A percentile compares a stretch with the other conserved stretches of the same genome.
phyloP scores from a whole-genome alignment of 2,113 vertebrate species.

The Cyprinodon brontotheroides region DNA sequence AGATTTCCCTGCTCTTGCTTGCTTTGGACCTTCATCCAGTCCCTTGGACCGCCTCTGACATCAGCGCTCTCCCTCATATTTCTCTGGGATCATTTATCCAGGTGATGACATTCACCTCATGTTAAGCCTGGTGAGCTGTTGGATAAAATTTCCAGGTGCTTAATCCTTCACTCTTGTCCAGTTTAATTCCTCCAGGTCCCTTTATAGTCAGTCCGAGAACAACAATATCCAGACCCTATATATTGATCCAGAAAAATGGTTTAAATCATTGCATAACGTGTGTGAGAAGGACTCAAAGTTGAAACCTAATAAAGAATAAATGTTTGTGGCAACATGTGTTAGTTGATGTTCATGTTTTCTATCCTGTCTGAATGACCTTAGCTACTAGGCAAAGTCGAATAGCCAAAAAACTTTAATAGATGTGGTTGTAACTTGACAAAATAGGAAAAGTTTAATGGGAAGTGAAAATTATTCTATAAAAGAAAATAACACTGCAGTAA shows the following conservation, averaged over 20 bases:
- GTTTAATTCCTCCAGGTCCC: slow-evolving; percentile 49
- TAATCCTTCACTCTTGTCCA: slow-evolving; percentile 54
- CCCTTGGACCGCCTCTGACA: slow-evolving; percentile 29
- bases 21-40: background rate
- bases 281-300: too few relatives aligned
- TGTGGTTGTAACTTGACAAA: background rate
- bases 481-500: background rate
- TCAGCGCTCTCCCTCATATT: slow-evolving; percentile 32
- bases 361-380: background rate
- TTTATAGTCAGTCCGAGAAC: too few relatives aligned
- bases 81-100: slow-evolving; percentile 26
- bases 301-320: too few relatives aligned
- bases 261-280: too few relatives aligned
- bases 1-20: slow-evolving; percentile 61
- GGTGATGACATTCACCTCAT: slow-evolving; percentile 60
- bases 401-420: background rate
- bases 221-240: too few relatives aligned
- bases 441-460: background rate
- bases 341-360: background rate
- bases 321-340: too few relatives aligned
- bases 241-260: too few relatives aligned
- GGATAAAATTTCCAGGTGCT: slow-evolving; percentile 41
- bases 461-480: background rate
- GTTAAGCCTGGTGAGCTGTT: background rate
- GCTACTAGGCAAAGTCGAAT: background rate